These are phyloP conservation scores for Drosophila ironensis DNA, from an alignment of 1,140 invertebrate genomes.

Conservation along the genomic window DNA sequence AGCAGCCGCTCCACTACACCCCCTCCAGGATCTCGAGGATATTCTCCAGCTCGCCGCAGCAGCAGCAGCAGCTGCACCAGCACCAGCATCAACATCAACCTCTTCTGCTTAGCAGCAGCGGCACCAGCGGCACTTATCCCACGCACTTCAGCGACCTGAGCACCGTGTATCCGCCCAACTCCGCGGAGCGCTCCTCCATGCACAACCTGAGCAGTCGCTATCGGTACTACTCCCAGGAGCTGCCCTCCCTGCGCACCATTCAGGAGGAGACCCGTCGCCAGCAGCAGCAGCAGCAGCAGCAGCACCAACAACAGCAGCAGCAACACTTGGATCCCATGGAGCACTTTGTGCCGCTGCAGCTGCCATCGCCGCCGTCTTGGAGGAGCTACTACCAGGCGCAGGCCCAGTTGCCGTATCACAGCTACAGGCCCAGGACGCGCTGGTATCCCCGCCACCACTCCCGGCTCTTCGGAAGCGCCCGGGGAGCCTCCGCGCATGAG, in stretches of 20 bases:
- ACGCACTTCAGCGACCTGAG: conserved; percentile 91
- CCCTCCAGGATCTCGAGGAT: conserved; percentile 84
- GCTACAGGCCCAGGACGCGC: conserved; percentile 83
- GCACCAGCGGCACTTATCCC: conserved; percentile 83
- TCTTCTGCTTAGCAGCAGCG: conserved; percentile 17
- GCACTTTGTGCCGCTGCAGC: conserved; percentile 85
- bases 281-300: conserved; percentile 41
- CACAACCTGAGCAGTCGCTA: conserved; percentile 85
- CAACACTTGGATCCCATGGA: conserved; percentile 47
- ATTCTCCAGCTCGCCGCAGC: conserved; percentile 86
- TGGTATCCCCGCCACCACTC: conserved; percentile 85
- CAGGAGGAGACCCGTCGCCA: conserved; percentile 86
- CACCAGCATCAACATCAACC: conserved; percentile 83
- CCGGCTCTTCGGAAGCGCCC: conserved; percentile 84
- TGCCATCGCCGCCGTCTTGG: conserved; percentile 83
- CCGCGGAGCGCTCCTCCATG: conserved; percentile 89
- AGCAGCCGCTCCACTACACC: conserved; percentile 67
- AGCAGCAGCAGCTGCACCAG: conserved; percentile 63
- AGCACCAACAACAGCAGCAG: conserved; percentile 61
- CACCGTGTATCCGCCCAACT: conserved; percentile 91
- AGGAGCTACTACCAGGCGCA: conserved; percentile 78
- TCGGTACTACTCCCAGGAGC: conserved; percentile 87
- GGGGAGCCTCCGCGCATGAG: conserved; percentile 85
- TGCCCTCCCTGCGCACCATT: conserved; percentile 88
- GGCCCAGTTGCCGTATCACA: conserved; percentile 81